Percentiles rank a stretch among this genome's conserved stretches.
phyloP scores from a whole-genome alignment of 2,113 vertebrate species.

The Tautogolabrus adspersus region DNA sequence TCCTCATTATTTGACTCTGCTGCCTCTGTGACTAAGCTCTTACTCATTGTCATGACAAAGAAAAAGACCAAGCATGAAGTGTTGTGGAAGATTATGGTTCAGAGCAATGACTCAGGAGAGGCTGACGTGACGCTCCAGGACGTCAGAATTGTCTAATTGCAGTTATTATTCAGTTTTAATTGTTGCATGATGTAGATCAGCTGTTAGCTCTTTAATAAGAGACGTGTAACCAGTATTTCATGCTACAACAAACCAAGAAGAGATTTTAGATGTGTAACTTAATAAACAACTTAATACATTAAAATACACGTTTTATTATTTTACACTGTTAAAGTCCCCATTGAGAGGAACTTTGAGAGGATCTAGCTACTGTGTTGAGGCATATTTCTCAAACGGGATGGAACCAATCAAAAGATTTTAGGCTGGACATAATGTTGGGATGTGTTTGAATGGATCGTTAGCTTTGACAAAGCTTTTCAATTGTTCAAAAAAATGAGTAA shows the following conservation, averaged over 20 bases:
- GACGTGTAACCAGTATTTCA: slow-evolving; percentile 67
- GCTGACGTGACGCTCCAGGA: slow-evolving; percentile 71
- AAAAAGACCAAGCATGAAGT: slow-evolving; percentile 42
- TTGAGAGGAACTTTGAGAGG: no score
- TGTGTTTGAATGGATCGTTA: no score
- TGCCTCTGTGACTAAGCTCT: slow-evolving; percentile 56
- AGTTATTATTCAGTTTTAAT: slow-evolving; percentile 82
- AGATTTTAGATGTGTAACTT: slow-evolving; percentile 18
- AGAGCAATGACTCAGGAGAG: slow-evolving; percentile 74
- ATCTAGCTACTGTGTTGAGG: no score
- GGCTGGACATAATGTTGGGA: no score
- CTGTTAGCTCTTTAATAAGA: slow-evolving; percentile 57
- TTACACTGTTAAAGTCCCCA: no score
- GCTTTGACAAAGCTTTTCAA: no score
- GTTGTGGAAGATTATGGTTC: slow-evolving; percentile 81
- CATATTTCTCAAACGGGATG: no score
- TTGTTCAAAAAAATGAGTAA: no score
- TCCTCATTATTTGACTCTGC: slow-evolving; percentile 38
- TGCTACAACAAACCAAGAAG: slow-evolving; percentile 43
- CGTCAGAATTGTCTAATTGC: slow-evolving; percentile 81
- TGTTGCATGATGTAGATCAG: slow-evolving; percentile 77
- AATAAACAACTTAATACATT: not conserved
- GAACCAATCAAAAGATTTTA: no score
- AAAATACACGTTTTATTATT: not conserved
- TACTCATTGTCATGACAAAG: slow-evolving; percentile 57